Evolutionary conservation across 2,888 invertebrate species (phyloP), one percentile per base, ranked within the genome.

Genomic region (Chymomyza fuscimana): DNA sequence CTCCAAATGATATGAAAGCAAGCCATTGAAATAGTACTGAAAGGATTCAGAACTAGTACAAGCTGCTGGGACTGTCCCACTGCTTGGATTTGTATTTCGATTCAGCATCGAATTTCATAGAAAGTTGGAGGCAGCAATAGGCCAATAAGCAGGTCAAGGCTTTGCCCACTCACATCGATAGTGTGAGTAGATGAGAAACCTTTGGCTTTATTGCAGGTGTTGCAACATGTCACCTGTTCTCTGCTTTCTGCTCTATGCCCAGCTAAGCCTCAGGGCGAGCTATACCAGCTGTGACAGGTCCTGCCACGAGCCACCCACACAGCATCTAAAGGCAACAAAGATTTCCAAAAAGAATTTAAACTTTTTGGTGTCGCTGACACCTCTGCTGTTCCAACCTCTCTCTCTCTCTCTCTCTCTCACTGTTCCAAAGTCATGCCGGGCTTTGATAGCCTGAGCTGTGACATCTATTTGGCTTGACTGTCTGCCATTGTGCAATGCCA

Each of bases 271-370:
- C 6, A 1, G 40, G 59, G 59, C 15, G 22, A 29, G 59, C 32
- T 32, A n/a, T 36, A n/a, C 65, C 59, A 73, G 80, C 74, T 63
- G 69, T 69, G 70, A 65, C 63, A 62, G 36, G 66, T 6, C 15
- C 5, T 19, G 58, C 58, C 60, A 62, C 66, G 77, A 25, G 25
- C 25, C 25, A 68, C 64, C 70, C 54, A 54, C 40, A 58, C 40
- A 74, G 77, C 86, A 86, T 86, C 72, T 82, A 87, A 74, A 72
- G 79, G 70, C 69, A 29, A 71, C 74, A 84, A 71, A 80, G 77
- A 80, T 74, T 68, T 70, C 66, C 62, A 69, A 67, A 46, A 46
- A 12, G 40, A 46, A 46, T 46, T 46, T 12, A 10, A 46, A 46
- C 40, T 46, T 46, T 0, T 12, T 46, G 40, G 5, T 46, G 40